A percentile compares a stretch with the other conserved stretches of the same genome.
phyloP scores from a whole-genome alignment of 2,888 invertebrate genomes.

The Pycnomerus fuliginosus region DNA sequence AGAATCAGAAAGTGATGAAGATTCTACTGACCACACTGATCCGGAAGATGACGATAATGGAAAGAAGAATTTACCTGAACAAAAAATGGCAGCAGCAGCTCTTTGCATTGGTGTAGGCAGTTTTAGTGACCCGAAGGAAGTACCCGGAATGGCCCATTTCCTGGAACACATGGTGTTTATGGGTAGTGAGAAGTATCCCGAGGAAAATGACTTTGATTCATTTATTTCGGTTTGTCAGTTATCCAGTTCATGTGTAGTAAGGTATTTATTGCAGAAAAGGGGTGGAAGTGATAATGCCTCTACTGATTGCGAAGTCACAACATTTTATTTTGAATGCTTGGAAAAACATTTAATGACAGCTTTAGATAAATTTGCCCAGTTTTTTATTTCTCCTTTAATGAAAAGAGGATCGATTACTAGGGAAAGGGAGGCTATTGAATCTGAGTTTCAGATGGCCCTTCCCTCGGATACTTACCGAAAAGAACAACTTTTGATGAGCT shows the following conservation, averaged over 20 bases:
- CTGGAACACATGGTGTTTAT: conserved; percentile 93
- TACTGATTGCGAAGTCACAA: conserved; percentile 84
- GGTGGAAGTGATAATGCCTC: conserved; percentile 86
- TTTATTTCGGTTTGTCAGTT: conserved; percentile 62
- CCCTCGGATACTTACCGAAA: conserved; percentile 74
- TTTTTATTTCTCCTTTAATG: conserved; percentile 86
- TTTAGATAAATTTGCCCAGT: conserved; percentile 84
- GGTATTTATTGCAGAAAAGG: conserved; percentile 60
- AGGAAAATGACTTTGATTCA: conserved; percentile 82
- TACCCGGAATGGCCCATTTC: conserved; percentile 83
- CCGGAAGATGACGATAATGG: conserved; percentile 24
- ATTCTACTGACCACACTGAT: conserved; percentile 37
- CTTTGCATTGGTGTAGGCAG: conserved; percentile 75
- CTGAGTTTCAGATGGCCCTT: conserved; percentile 83
- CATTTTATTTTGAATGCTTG: conserved; percentile 86
- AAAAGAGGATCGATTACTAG: conserved; percentile 80
- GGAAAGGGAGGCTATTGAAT: conserved; percentile 86
- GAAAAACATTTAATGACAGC: conserved; percentile 74
- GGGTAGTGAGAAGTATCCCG: conserved; percentile 87
- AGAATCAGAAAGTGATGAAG: conserved; percentile 35
- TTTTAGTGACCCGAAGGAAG: conserved; percentile 74
- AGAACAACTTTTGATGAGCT: conserved; percentile 71
- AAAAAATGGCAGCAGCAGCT: conserved; percentile 67
- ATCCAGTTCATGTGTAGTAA: neutral
- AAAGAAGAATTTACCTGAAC: conserved; percentile 25